Percentiles rank a stretch among this genome's conserved stretches.
phyloP scores from a whole-genome alignment of 30 jellyfish, hydroid and myxozoan genomes.

The Turritopsis dohrnii region DNA sequence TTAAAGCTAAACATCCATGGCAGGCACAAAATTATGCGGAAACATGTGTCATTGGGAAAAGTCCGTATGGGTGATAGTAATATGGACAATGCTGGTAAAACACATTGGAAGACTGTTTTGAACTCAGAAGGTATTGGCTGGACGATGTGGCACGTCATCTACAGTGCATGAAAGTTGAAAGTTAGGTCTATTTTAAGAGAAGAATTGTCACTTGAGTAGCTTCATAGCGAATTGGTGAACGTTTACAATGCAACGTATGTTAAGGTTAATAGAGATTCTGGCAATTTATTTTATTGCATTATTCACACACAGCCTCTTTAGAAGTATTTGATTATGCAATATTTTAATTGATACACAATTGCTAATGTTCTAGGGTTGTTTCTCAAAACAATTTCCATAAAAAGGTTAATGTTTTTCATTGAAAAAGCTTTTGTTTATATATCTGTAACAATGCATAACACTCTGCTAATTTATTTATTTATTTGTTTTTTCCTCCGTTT shows the following conservation, averaged over 20 bases:
- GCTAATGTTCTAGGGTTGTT: background rate
- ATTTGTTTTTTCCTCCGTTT: background rate
- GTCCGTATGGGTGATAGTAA: slow-evolving; percentile 53
- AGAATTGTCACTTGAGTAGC: too few relatives aligned
- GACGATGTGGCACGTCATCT: slow-evolving; percentile 94
- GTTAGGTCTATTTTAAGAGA: background rate
- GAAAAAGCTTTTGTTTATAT: background rate
- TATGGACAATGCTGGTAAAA: slow-evolving; percentile 72
- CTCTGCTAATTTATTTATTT: background rate
- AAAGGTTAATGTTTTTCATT: too few relatives aligned
- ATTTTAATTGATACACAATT: background rate
- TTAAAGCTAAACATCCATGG: slow-evolving; percentile 46
- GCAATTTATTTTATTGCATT: background rate
- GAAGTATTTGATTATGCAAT: too few relatives aligned
- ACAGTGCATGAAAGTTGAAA: slow-evolving; percentile 39
- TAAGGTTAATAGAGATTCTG: background rate
- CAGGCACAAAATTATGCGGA: slow-evolving; percentile 73
- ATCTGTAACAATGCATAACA: background rate
- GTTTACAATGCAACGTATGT: background rate
- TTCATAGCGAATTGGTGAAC: too few relatives aligned
- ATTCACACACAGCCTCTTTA: background rate
- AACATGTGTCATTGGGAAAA: slow-evolving; percentile 65
- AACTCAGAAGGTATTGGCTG: slow-evolving; percentile 85
- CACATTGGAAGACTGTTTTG: slow-evolving; percentile 73
- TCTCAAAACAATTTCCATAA: too few relatives aligned